Base-by-base conservation (phyloP, 2,888 invertebrate genomes). In the Himalopsyche anomala region DNA sequence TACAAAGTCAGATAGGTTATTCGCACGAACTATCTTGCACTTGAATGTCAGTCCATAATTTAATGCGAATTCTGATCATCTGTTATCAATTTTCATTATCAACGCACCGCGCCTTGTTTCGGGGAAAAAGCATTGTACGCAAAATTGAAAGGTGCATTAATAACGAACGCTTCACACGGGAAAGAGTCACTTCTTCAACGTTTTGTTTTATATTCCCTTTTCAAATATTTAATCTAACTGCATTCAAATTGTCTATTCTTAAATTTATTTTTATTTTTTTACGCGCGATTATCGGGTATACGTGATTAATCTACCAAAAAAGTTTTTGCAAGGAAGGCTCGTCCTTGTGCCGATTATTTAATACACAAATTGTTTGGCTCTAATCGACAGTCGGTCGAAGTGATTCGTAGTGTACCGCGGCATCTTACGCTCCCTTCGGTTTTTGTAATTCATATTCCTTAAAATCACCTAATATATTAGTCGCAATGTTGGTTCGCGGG, bases 401-500 rank as follows among this genome's bases (percentile, higher is more conserved):
- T 74, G 74, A 38, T 74, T 74, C 11, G 62, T 12, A 74, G 15
- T 74, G 36, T 15, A 74, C 36, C 11, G 38, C 38, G 74, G 69
- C 4, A 69, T 69, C 36, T 5, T 74, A 38, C 38, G 74, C 15
- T 36, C 74, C 15, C 12, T 38, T 28, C 4, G 19, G 74, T 4
- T 74, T 74, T 28, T 36, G 38, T 2, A 12, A 74, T 28, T 74
- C 9, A 38, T 74, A 38, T 36, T 74, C 36, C 74, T 36, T 15
- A 15, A 74, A 74, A 74, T 74, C 9, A 74, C 74, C 5, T 69
- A 36, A 28, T 28, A 28, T 19, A 4, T n/a, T 11, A 6, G 19
- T 19, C 36, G 19, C 38, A 5, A 87, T 87, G 86, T 19, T 87
- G 0, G 28, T 40, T 17, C 62, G 86, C 42, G 82, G 82, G 15